phyloP scores from a whole-genome alignment of 2,797 vertebrate species.

The Propithecus perrieri region DNA sequence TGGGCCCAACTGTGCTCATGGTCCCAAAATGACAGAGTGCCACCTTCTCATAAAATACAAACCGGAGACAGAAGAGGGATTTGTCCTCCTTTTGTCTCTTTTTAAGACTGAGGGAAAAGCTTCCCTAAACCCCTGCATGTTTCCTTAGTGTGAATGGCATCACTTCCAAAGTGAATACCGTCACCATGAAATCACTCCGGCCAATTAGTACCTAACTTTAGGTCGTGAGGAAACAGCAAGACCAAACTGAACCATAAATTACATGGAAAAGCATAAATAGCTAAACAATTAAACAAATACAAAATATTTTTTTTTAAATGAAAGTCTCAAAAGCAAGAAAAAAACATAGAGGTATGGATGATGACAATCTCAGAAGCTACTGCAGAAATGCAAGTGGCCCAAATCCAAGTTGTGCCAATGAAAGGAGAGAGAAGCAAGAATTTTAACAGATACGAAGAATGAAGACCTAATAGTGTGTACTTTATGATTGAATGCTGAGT shows the following conservation, averaged over 20 bases:
- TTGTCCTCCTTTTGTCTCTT: background rate
- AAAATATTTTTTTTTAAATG: background rate
- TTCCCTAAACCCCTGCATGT: background rate
- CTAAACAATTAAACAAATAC: background rate
- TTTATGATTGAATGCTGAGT: background rate
- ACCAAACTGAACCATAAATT: background rate
- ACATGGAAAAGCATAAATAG: background rate
- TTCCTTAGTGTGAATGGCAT: background rate
- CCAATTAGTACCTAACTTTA: background rate
- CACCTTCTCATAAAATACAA: background rate
- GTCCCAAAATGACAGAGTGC: background rate
- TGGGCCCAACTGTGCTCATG: background rate
- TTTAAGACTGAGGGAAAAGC: background rate
- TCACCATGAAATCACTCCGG: background rate
- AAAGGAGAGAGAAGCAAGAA: background rate
- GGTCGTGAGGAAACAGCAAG: background rate
- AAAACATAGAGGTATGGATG: background rate
- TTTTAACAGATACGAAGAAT: background rate
- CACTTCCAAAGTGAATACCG: background rate
- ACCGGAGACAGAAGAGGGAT: background rate
- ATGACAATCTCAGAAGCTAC: background rate
- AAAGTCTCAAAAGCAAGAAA: background rate
- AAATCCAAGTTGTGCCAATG: background rate
- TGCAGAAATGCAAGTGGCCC: background rate
- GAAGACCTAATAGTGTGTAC: fast-evolving